These are phyloP conservation scores for Aquatica leii DNA, from an alignment of 2,888 invertebrate species.

Conservation along the genomic window DNA sequence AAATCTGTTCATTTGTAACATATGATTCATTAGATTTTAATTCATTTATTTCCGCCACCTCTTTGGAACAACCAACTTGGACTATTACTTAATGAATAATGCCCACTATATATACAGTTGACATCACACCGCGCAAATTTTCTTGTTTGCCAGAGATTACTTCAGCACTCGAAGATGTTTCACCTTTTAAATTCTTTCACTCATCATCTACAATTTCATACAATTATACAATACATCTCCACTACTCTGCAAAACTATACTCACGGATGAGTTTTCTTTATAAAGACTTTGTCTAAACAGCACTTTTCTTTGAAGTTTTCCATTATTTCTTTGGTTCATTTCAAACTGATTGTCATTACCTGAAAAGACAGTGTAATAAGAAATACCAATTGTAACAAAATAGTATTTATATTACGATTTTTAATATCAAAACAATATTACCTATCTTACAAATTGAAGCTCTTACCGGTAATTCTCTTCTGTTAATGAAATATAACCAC, in stretches of 20 bases:
- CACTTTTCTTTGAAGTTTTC: slow-evolving; percentile 40
- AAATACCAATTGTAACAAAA: not conserved
- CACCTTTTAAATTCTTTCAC: not conserved
- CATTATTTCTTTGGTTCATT: too few relatives aligned
- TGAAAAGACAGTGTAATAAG: slow-evolving; percentile 16
- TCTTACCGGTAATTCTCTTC: too few relatives aligned
- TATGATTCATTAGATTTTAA: not conserved
- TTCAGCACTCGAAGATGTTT: not conserved
- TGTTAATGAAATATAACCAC: not conserved
- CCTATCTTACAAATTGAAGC: too few relatives aligned
- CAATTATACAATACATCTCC: slow-evolving; percentile 1
- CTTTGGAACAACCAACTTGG: not conserved
- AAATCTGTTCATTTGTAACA: not conserved
- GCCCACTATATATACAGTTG: too few relatives aligned
- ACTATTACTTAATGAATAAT: slow-evolving; percentile 1
- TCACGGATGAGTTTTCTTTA: not conserved
- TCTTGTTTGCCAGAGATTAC: too few relatives aligned
- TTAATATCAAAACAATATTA: too few relatives aligned
- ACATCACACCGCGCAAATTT: not conserved
- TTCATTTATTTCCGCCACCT: slow-evolving; percentile 1
- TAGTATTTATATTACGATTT: too few relatives aligned
- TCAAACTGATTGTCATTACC: too few relatives aligned
- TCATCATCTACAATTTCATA: too few relatives aligned
- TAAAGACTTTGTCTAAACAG: not conserved
- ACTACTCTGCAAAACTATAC: slow-evolving; percentile 3